These are phyloP conservation scores for Cephalopachus bancanus DNA, from an alignment of 2,797 vertebrate species.

Conservation along the genomic window DNA sequence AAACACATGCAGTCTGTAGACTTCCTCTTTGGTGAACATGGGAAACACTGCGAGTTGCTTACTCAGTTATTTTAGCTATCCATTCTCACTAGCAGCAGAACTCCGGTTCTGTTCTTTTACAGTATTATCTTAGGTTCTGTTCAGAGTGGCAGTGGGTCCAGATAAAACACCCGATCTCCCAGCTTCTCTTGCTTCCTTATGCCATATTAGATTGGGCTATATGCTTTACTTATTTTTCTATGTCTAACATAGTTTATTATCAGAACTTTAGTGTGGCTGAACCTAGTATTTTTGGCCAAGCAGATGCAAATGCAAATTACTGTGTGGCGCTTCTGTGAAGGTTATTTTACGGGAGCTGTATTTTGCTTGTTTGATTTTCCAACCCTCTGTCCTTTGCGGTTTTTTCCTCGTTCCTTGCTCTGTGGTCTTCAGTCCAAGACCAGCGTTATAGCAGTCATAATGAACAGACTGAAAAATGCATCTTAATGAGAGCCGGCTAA, in stretches of 20 bases:
- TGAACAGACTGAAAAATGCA: neutral
- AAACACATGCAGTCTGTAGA: neutral
- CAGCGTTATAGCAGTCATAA: neutral
- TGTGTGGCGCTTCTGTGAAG: neutral
- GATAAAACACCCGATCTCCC: neutral
- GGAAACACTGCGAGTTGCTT: neutral
- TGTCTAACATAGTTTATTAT: neutral
- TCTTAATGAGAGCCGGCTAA: neutral
- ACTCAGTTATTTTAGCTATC: neutral
- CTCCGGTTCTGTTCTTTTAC: neutral
- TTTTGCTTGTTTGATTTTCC: neutral
- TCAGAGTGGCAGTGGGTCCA: neutral
- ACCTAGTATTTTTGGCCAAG: neutral
- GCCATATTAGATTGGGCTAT: neutral
- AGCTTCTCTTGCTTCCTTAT: neutral
- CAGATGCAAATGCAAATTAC: neutral
- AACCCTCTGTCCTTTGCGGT: neutral
- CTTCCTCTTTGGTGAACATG: neutral
- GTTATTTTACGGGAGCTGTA: neutral
- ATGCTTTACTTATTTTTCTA: neutral
- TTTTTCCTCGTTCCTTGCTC: neutral
- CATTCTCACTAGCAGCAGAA: neutral
- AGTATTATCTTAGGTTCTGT: too few relatives aligned
- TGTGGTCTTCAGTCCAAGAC: neutral
- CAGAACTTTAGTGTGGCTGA: neutral